Percentiles rank a stretch among this genome's conserved stretches.
Evolutionary conservation across 2,113 vertebrate genomes (phyloP).

Genomic region (Phylloscopus whistleri): DNA sequence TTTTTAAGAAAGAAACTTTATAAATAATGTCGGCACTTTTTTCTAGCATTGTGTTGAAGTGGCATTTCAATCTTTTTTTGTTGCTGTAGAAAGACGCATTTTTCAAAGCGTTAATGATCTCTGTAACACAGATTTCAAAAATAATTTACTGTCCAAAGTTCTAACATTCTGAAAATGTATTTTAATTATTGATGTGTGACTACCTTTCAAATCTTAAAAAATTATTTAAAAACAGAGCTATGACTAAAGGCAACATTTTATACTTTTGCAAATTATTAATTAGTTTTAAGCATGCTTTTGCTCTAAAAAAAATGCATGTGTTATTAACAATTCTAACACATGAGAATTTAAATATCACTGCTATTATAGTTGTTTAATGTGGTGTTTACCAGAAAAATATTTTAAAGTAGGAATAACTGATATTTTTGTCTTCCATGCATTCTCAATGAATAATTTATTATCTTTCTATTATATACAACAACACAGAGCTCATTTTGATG

Average conservation of each 20-base stretch:
- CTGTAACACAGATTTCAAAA: background rate
- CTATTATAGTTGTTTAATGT: background rate
- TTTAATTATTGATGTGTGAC: background rate
- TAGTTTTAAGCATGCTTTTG: background rate
- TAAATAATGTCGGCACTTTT: background rate
- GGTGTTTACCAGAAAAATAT: background rate
- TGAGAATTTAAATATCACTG: background rate
- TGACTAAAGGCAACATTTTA: background rate
- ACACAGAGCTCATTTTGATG: background rate
- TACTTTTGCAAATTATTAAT: background rate
- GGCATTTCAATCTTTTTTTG: background rate
- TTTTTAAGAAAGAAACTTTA: background rate
- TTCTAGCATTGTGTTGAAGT: background rate
- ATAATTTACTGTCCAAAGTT: background rate
- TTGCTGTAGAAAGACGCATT: background rate
- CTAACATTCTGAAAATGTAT: background rate
- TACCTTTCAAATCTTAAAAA: background rate
- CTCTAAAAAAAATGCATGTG: background rate
- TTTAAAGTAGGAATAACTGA: background rate
- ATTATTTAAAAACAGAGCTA: background rate
- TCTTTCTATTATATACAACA: background rate
- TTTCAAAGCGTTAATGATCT: background rate
- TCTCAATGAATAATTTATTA: background rate
- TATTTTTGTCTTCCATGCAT: background rate
- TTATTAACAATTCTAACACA: background rate